Base-by-base conservation (phyloP, 2,888 invertebrate species). In the Sinotaia quadrata region DNA sequence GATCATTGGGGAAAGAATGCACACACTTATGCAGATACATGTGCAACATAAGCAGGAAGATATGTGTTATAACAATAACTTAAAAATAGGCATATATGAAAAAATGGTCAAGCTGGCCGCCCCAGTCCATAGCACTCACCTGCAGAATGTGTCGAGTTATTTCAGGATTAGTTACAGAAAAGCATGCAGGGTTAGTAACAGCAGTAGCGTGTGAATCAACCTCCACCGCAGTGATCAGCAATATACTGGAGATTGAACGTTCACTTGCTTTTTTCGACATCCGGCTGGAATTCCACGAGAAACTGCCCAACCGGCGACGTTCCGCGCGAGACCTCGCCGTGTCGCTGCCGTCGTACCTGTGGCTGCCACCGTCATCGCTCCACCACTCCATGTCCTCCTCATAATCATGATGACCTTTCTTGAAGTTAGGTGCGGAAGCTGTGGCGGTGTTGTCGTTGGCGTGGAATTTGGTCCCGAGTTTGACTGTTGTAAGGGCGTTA, bases 211-310 rank as follows among this genome's bases (percentile, higher is more conserved):
- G 31, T 36, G 67, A 47, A 37, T 67, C 67, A 47, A 61, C 51
- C 37, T 62, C 62, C 71, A 65, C 56, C 29, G 56, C 65, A 21
- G 65, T 44, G 34, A 77, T 77, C 78, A 82, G 78, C 75, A 82
- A 75, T 41, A 82, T 80, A 68, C 82, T 79, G 60, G 82, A 81
- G 67, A 82, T 82, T 57, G 82, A 82, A 44, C 81, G 75, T 73
- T 82, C 82, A 73, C 82, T 82, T 56, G 81, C 81, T 74, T 81
- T 82, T 78, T 81, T 82, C 62, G 78, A 78, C 66, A 82, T 68
- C 59, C 78, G 75, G 8, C 76, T 69, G 62, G 78, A 78, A 56
- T n/a, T 75, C 73, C 71, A 79, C 77, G 52, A 59, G 71, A 69
- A 74, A 34, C 71, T 75, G 58, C 74, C 80, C 75, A 75, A 75